These are phyloP conservation scores for Carettochelys insculpta DNA, from an alignment of 2,113 vertebrate genomes.

Conservation along the genomic window DNA sequence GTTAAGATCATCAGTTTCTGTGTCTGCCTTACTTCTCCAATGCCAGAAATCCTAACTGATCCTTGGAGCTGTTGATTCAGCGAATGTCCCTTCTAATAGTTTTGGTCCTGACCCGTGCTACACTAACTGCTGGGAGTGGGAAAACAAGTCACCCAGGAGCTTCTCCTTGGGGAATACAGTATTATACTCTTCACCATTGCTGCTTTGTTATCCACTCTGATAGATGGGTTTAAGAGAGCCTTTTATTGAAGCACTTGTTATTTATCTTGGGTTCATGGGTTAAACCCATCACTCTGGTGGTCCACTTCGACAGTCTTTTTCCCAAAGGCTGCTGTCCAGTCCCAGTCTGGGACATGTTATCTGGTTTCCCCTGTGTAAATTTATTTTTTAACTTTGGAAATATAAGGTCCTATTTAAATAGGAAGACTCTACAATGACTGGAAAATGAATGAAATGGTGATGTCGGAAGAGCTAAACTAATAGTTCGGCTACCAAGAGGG, in stretches of 20 bases:
- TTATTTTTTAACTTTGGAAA: too few species aligned
- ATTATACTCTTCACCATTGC: neutral
- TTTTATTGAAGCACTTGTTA: neutral
- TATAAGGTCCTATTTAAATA: too few species aligned
- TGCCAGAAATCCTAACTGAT: neutral
- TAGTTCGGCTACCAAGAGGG: too few species aligned
- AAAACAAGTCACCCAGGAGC: neutral
- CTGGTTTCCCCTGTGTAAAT: neutral
- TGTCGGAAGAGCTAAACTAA: too few species aligned
- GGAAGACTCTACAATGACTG: too few species aligned
- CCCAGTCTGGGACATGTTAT: neutral
- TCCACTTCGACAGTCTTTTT: neutral
- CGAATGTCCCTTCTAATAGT: neutral
- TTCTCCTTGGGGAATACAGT: neutral
- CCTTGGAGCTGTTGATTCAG: neutral
- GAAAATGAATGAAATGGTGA: too few species aligned
- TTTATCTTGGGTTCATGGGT: neutral
- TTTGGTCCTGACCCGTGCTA: accelerated
- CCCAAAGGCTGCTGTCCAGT: neutral
- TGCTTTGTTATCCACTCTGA: neutral
- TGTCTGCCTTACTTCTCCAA: neutral
- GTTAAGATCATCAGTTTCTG: neutral
- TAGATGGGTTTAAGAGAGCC: neutral
- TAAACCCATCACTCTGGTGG: neutral
- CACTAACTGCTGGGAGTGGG: neutral